Evolutionary conservation across 2,797 vertebrate species (phyloP).

Genomic region (Anabacerthia variegaticeps): DNA sequence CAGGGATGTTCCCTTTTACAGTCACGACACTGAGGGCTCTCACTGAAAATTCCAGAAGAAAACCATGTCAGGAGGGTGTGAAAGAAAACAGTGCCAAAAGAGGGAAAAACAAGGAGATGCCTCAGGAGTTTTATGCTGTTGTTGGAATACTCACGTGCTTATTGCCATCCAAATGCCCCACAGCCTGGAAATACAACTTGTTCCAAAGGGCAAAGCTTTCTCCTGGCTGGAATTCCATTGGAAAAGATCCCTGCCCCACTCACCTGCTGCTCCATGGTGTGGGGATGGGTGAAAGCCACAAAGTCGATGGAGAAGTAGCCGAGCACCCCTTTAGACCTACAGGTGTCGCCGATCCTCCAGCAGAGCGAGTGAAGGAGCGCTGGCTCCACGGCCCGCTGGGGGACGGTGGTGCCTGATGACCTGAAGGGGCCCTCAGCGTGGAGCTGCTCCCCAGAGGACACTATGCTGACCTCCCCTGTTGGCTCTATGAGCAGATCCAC

Average conservation of each 20-base stretch:
- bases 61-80: not conserved
- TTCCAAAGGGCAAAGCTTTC: not conserved
- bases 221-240: not conserved
- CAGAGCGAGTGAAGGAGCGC: slow-evolving; percentile 79
- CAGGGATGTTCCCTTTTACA: not conserved
- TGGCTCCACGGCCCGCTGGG: slow-evolving; percentile 84
- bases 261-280: slow-evolving; percentile 85
- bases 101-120: not conserved
- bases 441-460: slow-evolving; percentile 88
- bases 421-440: slow-evolving; percentile 78
- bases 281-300: slow-evolving; percentile 82
- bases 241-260: not conserved
- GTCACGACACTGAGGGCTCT: not conserved
- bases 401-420: slow-evolving; percentile 80
- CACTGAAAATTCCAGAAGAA: not conserved
- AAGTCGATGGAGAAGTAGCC: slow-evolving; percentile 88
- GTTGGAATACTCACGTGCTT: not conserved
- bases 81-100: not conserved
- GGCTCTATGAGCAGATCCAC: slow-evolving; percentile 90
- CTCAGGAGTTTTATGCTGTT: not conserved
- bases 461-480: slow-evolving; percentile 77
- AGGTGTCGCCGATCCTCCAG: slow-evolving; percentile 80
- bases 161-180: not conserved
- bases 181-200: not conserved
- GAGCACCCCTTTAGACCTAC: slow-evolving; percentile 76